These are phyloP conservation scores for Aradophagus sp. DNA, from an alignment of 1,140 invertebrate genomes.

Conservation along the genomic window DNA sequence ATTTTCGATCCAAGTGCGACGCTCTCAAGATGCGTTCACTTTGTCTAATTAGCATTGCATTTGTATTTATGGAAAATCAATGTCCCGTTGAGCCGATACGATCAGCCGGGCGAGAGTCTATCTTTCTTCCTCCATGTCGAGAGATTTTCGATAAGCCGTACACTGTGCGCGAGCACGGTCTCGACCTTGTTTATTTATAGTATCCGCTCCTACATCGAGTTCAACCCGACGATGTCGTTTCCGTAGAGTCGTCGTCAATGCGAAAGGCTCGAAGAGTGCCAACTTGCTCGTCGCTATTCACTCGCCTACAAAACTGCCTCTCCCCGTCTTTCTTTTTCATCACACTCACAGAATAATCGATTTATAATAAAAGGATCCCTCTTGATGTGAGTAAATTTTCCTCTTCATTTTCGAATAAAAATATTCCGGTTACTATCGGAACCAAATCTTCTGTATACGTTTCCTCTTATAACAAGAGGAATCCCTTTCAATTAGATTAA, in stretches of 20 bases:
- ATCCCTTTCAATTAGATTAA: no score
- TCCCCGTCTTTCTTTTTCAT: conserved; percentile 25
- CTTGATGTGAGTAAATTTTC: no score
- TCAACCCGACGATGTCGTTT: conserved; percentile 49
- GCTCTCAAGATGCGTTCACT: conserved; percentile 42
- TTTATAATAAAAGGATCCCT: no score
- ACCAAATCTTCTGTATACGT: no score
- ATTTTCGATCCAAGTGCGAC: conserved; percentile 30
- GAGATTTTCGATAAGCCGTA: conserved; percentile 54
- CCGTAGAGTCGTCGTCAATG: conserved; percentile 52
- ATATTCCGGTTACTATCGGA: no score
- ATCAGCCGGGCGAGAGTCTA: conserved; percentile 44
- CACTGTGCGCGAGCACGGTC: conserved; percentile 38
- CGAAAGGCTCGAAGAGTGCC: conserved; percentile 51
- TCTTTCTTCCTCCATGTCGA: conserved; percentile 46
- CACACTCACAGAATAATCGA: conserved; percentile 23
- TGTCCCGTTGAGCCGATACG: conserved; percentile 56
- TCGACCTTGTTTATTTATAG: conserved; percentile 57
- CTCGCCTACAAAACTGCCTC: conserved; percentile 48
- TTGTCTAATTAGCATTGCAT: conserved; percentile 62
- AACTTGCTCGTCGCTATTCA: conserved; percentile 49
- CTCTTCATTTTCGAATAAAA: no score
- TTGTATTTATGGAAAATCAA: conserved; percentile 64
- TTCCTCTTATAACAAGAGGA: no score
- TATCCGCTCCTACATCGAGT: conserved; percentile 52